phyloP scores from a whole-genome alignment of 2,888 invertebrate genomes.

The Cerceris ruficornis region DNA sequence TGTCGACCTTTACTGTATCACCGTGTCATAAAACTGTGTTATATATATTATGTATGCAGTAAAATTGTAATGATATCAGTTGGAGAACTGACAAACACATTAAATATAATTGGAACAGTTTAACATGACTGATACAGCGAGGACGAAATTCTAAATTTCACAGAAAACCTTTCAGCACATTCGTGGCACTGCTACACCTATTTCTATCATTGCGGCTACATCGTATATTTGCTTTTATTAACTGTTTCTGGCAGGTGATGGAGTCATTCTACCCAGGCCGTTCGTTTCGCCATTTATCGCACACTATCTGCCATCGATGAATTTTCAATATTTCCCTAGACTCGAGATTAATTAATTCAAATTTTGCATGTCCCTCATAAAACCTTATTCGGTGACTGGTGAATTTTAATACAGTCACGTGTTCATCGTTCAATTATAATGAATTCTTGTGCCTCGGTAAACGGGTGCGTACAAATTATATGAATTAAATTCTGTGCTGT shows the following conservation, averaged over 20 bases:
- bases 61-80: no score
- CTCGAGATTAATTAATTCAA: background rate
- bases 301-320: background rate
- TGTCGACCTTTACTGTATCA: constrained; percentile 15
- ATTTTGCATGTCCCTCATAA: background rate
- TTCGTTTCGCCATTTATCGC: constrained; percentile 10
- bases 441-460: background rate
- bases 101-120: no score
- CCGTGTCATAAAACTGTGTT: background rate
- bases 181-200: constrained; percentile 35
- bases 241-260: constrained; percentile 69
- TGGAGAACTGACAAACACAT: no score
- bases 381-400: background rate
- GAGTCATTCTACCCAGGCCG: constrained; percentile 38
- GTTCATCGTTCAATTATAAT: background rate
- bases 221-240: constrained; percentile 52
- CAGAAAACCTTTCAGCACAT: constrained; percentile 57
- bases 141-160: constrained; percentile 23
- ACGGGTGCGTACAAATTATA: constrained; percentile 12
- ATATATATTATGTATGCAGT: no score
- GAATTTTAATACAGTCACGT: no score
- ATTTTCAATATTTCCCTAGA: background rate
- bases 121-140: constrained; percentile 1
- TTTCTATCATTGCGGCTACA: constrained; percentile 38
- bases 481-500: background rate